phyloP scores from a whole-genome alignment of 2,888 invertebrate species.

The Pammene aurita region DNA sequence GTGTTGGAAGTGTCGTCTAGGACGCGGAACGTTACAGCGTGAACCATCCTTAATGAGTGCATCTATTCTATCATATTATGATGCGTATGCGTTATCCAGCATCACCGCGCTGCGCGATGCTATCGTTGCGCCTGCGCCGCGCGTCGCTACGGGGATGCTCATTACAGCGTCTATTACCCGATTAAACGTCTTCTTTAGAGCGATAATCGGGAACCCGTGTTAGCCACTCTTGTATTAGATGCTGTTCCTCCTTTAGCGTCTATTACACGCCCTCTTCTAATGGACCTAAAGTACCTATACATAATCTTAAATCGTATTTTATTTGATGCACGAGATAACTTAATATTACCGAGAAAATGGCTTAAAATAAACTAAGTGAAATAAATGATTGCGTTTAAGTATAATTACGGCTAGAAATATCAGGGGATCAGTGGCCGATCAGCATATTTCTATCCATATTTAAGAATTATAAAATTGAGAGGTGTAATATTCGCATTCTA shows the following conservation, averaged over 20 bases:
- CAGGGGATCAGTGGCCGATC: too few relatives aligned
- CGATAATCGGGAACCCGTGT: constrained; percentile 24
- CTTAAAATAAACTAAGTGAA: not conserved
- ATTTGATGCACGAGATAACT: not conserved
- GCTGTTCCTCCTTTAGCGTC: constrained; percentile 16
- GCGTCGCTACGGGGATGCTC: constrained; percentile 17
- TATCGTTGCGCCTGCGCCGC: constrained; percentile 26
- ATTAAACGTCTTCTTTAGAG: constrained; percentile 36
- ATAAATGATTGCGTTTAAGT: too few relatives aligned
- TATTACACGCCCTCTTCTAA: constrained; percentile 17
- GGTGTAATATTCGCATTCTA: too few relatives aligned
- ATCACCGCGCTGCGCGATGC: constrained; percentile 32
- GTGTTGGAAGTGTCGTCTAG: too few relatives aligned
- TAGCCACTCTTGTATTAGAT: constrained; percentile 13
- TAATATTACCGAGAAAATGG: not conserved
- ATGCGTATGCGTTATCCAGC: constrained; percentile 20
- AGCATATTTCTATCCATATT: too few relatives aligned
- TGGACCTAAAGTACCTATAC: not conserved
- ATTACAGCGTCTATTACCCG: constrained; percentile 22
- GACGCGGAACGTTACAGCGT: too few relatives aligned
- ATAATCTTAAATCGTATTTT: not conserved
- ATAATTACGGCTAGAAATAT: too few relatives aligned
- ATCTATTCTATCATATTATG: constrained; percentile 11
- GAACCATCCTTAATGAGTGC: constrained; percentile 31
- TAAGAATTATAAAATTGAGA: too few relatives aligned